Base-by-base conservation (phyloP, 2,113 vertebrate genomes). In the Tupaia chinensis region DNA sequence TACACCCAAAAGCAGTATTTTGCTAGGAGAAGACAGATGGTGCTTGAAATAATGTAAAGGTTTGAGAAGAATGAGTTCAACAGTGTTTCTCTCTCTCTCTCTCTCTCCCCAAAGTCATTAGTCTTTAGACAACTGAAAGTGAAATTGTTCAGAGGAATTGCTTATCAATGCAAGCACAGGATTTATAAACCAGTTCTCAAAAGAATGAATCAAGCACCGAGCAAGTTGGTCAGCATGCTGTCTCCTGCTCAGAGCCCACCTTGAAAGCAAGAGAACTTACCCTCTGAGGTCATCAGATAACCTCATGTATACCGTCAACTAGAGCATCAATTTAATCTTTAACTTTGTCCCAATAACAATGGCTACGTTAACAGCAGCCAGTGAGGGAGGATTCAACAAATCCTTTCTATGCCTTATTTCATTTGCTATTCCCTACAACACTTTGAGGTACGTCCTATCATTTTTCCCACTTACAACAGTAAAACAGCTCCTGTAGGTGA, bases 51-150 rank as follows among this genome's bases (percentile, higher is more conserved):
- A 86, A 63, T 27, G 32, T 12, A 25, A 82, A 77, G n/a, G 61
- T 60, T 19, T 84, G 68, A 92, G 85, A 81, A 79, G 34, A 92
- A 27, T 60, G 34, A 85, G 11, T 22, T 89, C n/a, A 44, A 3
- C 29, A 5, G 3, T 54, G 44, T 44, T 44, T 44, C 44, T 44
- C 44, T 44, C 44, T 44, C 44, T 44, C 44, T 44, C 58, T 15
- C 4, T 6, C 15, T 25, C 78, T 25, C 68, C 54, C 22, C 68
- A 9, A 56, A 44, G 32, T 74, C 68, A 56, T 72, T 61, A 25
- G 53, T 61, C 34, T 65, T 82, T 14, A 22, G 54, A 61, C 13
- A 85, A 27, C 20, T 29, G 13, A 53, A 83, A n/a, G 53, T 60
- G 20, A 58, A 27, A 60, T 44, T 17, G 5, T 23, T 91, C 8